Conservation (phyloP, 1,140 invertebrate species). For the Tribolium madens region DNA sequence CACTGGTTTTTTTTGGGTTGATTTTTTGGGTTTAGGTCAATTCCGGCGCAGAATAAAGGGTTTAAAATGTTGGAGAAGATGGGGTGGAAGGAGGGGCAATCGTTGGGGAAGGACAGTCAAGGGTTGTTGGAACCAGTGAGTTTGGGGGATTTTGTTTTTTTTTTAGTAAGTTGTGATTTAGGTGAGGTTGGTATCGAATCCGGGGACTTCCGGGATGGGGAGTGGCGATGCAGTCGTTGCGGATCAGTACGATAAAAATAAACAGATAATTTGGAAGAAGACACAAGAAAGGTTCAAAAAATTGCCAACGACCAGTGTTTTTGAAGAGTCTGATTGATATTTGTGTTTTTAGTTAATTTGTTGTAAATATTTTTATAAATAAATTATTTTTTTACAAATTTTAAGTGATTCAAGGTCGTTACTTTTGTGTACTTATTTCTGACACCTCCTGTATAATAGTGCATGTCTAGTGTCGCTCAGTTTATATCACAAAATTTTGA, state of each 20-base stretch:
- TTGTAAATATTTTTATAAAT: conserved; percentile 7
- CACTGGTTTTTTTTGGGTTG: not conserved
- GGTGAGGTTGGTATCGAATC: conserved; percentile 57
- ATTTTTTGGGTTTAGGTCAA: conserved; percentile 71
- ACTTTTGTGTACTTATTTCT: no score
- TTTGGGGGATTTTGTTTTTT: conserved; percentile 56
- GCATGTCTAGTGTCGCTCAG: no score
- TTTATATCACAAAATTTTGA: no score
- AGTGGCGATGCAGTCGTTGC: conserved; percentile 8
- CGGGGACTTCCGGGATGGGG: conserved; percentile 59
- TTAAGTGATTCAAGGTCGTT: no score
- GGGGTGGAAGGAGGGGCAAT: conserved; percentile 91
- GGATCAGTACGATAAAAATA: conserved; percentile 58
- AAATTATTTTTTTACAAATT: conserved; percentile 1
- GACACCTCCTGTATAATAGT: no score
- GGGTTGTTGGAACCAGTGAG: conserved; percentile 86
- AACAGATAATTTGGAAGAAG: conserved; percentile 64
- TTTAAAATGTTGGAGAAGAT: conserved; percentile 91
- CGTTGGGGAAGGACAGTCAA: conserved; percentile 81
- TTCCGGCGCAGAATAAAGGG: conserved; percentile 85
- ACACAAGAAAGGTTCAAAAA: conserved; percentile 66
- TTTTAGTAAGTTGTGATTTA: conserved; percentile 14
- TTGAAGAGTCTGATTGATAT: conserved; percentile 41
- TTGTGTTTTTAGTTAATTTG: conserved; percentile 2
- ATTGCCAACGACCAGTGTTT: conserved; percentile 58